A percentile compares a stretch with the other conserved stretches of the same genome.
Evolutionary conservation across 2,113 vertebrate genomes (phyloP).

Genomic region (Onychorhynchus coronatus): DNA sequence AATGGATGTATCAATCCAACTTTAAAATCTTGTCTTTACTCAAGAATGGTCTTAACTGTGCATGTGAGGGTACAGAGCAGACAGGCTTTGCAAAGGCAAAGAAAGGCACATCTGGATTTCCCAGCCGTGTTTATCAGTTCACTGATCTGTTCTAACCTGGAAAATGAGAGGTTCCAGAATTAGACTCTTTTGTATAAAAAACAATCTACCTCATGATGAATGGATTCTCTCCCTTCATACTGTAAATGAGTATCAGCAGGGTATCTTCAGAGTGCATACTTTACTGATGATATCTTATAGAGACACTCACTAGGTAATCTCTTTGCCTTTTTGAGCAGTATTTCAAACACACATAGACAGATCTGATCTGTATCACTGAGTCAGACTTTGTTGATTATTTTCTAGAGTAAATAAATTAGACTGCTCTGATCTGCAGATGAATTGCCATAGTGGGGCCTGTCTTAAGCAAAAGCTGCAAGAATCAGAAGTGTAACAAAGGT

Average conservation of each 20-base stretch:
- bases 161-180: background rate
- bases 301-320: background rate
- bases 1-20: background rate
- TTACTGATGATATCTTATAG: background rate
- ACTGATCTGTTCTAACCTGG: background rate
- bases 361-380: background rate
- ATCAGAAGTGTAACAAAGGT: background rate
- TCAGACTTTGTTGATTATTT: background rate
- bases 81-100: background rate
- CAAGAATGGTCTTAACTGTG: background rate
- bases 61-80: background rate
- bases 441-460: background rate
- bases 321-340: background rate
- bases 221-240: background rate
- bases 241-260: background rate
- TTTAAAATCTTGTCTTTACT: background rate
- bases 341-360: background rate
- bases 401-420: background rate
- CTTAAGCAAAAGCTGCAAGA: background rate
- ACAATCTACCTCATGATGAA: background rate
- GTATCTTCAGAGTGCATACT: background rate
- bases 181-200: background rate
- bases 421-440: background rate
- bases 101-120: background rate
- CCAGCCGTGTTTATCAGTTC: background rate